phyloP scores from a whole-genome alignment of 1,140 invertebrate genomes.

The Drosophila auraria region DNA sequence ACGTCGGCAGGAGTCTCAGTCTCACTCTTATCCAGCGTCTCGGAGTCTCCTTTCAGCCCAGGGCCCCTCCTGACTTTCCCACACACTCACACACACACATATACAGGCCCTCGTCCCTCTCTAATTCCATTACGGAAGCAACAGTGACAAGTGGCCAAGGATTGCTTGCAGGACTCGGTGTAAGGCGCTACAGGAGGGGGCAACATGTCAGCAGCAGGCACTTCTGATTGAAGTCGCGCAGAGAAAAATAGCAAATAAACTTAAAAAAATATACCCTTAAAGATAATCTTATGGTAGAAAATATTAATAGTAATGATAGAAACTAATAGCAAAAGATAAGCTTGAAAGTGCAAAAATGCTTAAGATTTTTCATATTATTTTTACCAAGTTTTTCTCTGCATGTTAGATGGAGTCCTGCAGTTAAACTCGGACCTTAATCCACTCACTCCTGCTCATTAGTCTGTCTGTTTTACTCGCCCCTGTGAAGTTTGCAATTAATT shows the following conservation, averaged over 20 bases:
- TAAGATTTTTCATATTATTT: too few relatives aligned
- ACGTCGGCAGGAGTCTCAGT: constrained; percentile 49
- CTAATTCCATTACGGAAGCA: constrained; percentile 83
- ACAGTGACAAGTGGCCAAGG: constrained; percentile 79
- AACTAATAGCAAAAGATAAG: too few relatives aligned
- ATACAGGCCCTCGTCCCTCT: constrained; percentile 23
- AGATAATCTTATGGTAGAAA: too few relatives aligned
- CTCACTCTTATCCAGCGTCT: constrained; percentile 8
- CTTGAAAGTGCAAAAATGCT: too few relatives aligned
- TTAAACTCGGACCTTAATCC: constrained; percentile 30
- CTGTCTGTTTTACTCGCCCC: constrained; percentile 10
- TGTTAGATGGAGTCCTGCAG: constrained; percentile 19
- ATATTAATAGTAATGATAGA: too few relatives aligned
- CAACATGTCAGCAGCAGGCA: constrained; percentile 54
- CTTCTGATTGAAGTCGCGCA: constrained; percentile 60
- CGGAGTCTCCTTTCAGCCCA: constrained; percentile 4
- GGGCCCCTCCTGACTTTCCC: not conserved
- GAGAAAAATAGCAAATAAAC: not conserved
- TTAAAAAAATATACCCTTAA: not conserved
- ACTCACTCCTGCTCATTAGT: constrained; percentile 32
- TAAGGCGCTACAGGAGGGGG: constrained; percentile 16
- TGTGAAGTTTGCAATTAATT: constrained; percentile 78
- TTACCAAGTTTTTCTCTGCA: not conserved
- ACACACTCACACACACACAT: not conserved
- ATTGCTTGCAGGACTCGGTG: constrained; percentile 21